Evolutionary conservation across 1,140 invertebrate genomes (phyloP).

Genomic region (Hestina assimilis): DNA sequence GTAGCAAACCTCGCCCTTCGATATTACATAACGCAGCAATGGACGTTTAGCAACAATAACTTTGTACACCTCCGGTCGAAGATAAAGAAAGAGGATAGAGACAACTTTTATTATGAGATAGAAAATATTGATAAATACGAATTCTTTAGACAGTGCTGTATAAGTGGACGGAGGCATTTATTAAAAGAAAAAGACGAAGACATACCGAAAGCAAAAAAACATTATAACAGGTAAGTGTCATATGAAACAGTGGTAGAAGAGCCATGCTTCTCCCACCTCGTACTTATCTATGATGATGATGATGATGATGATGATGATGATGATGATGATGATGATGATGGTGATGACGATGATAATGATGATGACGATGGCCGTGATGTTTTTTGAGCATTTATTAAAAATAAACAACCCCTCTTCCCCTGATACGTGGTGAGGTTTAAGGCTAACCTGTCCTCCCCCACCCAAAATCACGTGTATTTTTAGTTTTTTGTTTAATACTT

Average conservation of each 20-base stretch:
- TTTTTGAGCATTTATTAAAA: too few species aligned
- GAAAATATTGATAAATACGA: conserved; percentile 69
- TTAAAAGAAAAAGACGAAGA: conserved; percentile 78
- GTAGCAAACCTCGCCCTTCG: conserved; percentile 86
- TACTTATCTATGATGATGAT: too few species aligned
- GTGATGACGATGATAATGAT: too few species aligned
- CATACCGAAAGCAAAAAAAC: conserved; percentile 49
- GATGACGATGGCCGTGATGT: too few species aligned
- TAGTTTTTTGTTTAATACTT: background rate
- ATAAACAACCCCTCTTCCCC: too few species aligned
- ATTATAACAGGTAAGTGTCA: conserved; percentile 9
- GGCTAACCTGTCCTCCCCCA: background rate
- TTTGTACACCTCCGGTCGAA: conserved; percentile 80
- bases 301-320: too few species aligned
- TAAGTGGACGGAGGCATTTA: conserved; percentile 78
- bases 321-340: too few species aligned
- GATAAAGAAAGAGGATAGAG: conserved; percentile 81
- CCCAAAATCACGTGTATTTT: background rate
- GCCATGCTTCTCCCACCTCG: too few species aligned
- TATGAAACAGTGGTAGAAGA: too few species aligned
- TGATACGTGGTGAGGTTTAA: too few species aligned
- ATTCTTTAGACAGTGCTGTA: conserved; percentile 77
- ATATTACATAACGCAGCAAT: conserved; percentile 90
- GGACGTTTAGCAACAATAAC: conserved; percentile 89
- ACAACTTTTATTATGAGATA: conserved; percentile 81